Base-by-base conservation (phyloP, 2,113 vertebrate species). In the Callithrix jacchus region DNA sequence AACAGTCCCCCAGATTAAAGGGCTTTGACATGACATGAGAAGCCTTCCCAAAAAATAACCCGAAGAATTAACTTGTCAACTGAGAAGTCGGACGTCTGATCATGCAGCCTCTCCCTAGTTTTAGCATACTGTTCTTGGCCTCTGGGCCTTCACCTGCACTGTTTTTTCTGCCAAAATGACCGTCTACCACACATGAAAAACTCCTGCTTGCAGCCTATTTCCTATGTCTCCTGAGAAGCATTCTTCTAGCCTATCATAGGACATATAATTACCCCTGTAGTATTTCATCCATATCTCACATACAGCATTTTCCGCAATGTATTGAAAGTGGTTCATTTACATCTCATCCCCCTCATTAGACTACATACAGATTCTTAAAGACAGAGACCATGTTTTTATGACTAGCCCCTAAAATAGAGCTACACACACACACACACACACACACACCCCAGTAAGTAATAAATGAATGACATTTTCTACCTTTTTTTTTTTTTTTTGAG, bases 101-200 rank as follows among this genome's bases (percentile, higher is more conserved):
- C 40, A 12, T 0, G 0, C 0, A 42, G 35, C 35, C 54, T 25
- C 8, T 17, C 2, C 35, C 27, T 13, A 10, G 27, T 64, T 17
- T 64, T 21, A 42, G 30, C 0, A 9, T 7, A 30, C 17, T 37
- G 16, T 37, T n/a, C 45, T 42, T 32, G 21, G 58, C 45, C 68
- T n/a, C 18, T 37, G 80, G 35, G 47, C 54, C 71, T 89, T 70
- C 30, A 27, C 45, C 18, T 25, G 16, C 23, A 35, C 58, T 56
- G 4, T 30, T 74, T 27, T 70, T 73, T 71, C 37, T 71, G 52
- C 61, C 91, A 25, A 4, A 37, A 42, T 30, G 21, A 13, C 7
- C 20, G 8, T 17, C 3, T 18, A 1, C 10, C 82, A 1, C n/a
- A 14, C 68, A 56, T 0, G 13, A 16, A 56, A 70, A 32, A 77